Conservation (phyloP, 2,797 vertebrate species). For the Siniperca scherzeri region DNA sequence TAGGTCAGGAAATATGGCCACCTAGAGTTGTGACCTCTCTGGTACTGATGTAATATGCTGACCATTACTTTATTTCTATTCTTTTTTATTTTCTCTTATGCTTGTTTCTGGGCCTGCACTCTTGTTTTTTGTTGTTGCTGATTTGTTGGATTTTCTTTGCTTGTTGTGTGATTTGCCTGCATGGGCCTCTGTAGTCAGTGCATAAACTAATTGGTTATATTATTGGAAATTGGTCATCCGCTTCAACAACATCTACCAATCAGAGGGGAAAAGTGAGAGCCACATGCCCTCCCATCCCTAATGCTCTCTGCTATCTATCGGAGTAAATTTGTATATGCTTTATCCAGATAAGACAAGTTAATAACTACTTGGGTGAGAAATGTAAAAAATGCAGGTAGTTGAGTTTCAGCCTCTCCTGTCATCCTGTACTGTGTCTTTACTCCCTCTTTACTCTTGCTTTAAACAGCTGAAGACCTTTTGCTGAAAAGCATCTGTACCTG, state of each 20-base stretch:
- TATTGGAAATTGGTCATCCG: neutral
- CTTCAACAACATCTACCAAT: too few species aligned
- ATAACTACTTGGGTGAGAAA: neutral
- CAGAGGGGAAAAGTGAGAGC: neutral
- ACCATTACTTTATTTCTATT: neutral
- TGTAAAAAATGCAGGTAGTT: neutral
- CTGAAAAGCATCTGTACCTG: slow-evolving; percentile 13
- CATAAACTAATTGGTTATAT: neutral
- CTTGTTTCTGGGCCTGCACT: neutral
- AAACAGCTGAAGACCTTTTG: slow-evolving; percentile 5
- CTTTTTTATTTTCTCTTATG: neutral
- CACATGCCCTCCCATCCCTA: too few species aligned
- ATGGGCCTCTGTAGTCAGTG: neutral
- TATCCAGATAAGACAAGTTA: neutral
- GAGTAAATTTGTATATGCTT: too few species aligned
- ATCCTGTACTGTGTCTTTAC: neutral
- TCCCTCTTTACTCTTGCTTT: neutral
- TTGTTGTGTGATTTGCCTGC: neutral
- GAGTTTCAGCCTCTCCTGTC: neutral
- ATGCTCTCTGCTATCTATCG: neutral
- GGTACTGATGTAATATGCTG: neutral
- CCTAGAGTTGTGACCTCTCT: neutral
- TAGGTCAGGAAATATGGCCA: neutral
- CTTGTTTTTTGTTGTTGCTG: neutral
- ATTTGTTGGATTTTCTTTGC: neutral